Evolutionary conservation across 2,888 invertebrate genomes (phyloP), one percentile per base, ranked within the genome.

Genomic region (Teinopalpus imperialis): DNA sequence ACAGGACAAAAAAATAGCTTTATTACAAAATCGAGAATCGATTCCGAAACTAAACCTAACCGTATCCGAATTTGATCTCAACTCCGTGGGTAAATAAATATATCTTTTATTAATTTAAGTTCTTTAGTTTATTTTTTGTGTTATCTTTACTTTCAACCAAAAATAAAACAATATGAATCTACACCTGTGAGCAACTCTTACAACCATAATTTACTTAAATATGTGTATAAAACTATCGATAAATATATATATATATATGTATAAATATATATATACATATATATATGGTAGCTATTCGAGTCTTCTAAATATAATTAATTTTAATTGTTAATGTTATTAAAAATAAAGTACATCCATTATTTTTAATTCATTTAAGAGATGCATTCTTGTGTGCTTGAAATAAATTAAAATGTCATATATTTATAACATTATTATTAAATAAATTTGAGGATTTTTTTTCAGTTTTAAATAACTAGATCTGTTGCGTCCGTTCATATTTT

Each of bases 241-340:
- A 75, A 69, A 72, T 73, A 54, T 63, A n/a, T n/a, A n/a, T n/a
- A n/a, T n/a, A n/a, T n/a, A n/a, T n/a, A n/a, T n/a, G n/a, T n/a
- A n/a, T n/a, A n/a, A n/a, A n/a, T n/a, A n/a, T n/a, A n/a, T n/a
- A n/a, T n/a, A n/a, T n/a, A n/a, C n/a, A n/a, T n/a, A n/a, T n/a
- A n/a, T n/a, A n/a, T n/a, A n/a, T n/a, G n/a, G n/a, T 60, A 69
- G 63, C 59, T 79, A 81, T 82, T 82, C 81, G 75, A 81, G 79
- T 75, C 64, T 73, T 65, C 57, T 59, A 57, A 64, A 59, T 59
- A 55, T 36, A 34, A 49, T 44, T 32, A 30, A 16, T 18, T 13
- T 10, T 29, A 43, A 30, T 20, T 41, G 9, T 24, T 36, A 35
- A 26, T 24, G 44, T 39, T 42, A 39, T 37, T 26, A 26, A 21